These are phyloP conservation scores for Spea multiplicata DNA, from an alignment of 2,113 vertebrate genomes.

Conservation along the genomic window DNA sequence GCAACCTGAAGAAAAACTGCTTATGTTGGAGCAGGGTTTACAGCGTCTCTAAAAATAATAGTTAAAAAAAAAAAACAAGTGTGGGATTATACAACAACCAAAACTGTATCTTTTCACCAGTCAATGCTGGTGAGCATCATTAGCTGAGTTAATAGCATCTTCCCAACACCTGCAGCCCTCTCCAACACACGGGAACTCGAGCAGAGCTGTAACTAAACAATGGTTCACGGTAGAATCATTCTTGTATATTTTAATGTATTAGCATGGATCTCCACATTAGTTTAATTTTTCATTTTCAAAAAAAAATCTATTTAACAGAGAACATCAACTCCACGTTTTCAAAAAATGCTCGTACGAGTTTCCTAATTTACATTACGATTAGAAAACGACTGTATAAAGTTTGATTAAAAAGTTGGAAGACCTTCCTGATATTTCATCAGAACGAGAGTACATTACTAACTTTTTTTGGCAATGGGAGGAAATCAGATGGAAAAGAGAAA, in stretches of 20 bases:
- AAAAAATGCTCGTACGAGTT: too few species aligned
- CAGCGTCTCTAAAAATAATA: conserved; percentile 26
- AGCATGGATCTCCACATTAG: too few species aligned
- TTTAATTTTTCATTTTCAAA: too few species aligned
- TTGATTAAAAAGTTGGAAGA: neutral
- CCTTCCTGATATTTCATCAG: neutral
- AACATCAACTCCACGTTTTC: too few species aligned
- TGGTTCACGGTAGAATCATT: too few species aligned
- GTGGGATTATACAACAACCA: neutral
- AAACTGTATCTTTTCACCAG: neutral
- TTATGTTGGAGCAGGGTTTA: neutral
- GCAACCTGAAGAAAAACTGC: neutral
- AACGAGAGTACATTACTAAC: neutral
- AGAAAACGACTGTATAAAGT: neutral
- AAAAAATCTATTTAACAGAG: too few species aligned
- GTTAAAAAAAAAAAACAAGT: conserved; percentile 1
- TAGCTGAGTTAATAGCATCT: conserved; percentile 37
- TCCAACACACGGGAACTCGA: neutral
- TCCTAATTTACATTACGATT: too few species aligned
- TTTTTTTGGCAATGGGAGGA: neutral
- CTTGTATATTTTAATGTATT: too few species aligned
- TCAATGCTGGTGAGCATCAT: conserved; percentile 23
- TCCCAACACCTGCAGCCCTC: conserved; percentile 22
- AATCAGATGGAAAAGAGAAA: neutral
- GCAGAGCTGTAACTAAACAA: neutral